A percentile compares a stretch with the other conserved stretches of the same genome.
Evolutionary conservation across 2,888 invertebrate genomes (phyloP).

Genomic region (Campopleginae sp.): DNA sequence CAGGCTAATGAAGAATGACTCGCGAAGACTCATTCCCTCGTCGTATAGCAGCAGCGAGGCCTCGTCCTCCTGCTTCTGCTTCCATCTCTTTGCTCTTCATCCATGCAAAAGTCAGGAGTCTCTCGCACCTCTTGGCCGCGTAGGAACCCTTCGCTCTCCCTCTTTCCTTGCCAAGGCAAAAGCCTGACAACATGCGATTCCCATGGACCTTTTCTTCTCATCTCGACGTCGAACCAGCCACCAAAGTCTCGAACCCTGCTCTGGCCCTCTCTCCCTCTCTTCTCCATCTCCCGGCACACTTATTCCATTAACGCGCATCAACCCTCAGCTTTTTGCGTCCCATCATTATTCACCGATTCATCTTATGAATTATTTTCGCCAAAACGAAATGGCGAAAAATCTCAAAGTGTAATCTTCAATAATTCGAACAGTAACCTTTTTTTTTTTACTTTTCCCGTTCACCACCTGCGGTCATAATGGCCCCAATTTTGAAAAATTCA

Average conservation of each 20-base stretch:
- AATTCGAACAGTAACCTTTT: too few species aligned
- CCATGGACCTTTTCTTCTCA: slow-evolving; percentile 50
- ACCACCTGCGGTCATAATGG: too few species aligned
- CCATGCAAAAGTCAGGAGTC: slow-evolving; percentile 57
- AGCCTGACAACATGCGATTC: slow-evolving; percentile 61
- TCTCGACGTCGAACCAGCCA: slow-evolving; percentile 17
- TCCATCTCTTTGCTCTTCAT: not conserved
- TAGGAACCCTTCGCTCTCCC: slow-evolving; percentile 12
- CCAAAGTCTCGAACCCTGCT: not conserved
- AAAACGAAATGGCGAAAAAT: not conserved
- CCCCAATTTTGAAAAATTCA: too few species aligned
- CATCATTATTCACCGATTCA: slow-evolving; percentile 49
- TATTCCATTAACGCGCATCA: slow-evolving; percentile 61
- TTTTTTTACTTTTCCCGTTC: too few species aligned
- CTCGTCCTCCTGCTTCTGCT: slow-evolving; percentile 42
- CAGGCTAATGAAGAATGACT: slow-evolving; percentile 72
- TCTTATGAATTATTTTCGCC: slow-evolving; percentile 32
- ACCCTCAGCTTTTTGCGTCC: slow-evolving; percentile 51
- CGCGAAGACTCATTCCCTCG: slow-evolving; percentile 55
- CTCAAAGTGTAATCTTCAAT: too few species aligned
- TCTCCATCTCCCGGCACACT: slow-evolving; percentile 46
- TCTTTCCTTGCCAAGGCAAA: slow-evolving; percentile 25
- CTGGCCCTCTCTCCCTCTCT: not conserved
- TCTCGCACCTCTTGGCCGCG: slow-evolving; percentile 41
- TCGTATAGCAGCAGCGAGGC: too few species aligned